Conservation (phyloP, 2,113 vertebrate genomes). For the Tapirus terrestris region DNA sequence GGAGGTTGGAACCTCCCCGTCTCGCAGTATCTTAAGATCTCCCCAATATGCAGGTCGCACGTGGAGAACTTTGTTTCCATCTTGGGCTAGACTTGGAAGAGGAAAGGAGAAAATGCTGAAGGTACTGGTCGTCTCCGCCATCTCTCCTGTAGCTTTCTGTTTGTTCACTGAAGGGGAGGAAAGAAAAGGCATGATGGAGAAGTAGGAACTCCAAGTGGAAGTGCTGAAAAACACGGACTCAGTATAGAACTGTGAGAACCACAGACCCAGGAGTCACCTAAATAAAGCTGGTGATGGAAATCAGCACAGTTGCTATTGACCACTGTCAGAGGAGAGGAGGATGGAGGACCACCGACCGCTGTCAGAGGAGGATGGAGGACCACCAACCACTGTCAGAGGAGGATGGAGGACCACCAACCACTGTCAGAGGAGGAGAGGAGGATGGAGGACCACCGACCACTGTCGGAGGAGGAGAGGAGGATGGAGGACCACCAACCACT, state of each 20-base stretch:
- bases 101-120: not conserved
- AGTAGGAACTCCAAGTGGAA: not conserved
- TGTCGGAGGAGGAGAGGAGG: no score
- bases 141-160: not conserved
- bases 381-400: no score
- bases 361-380: no score
- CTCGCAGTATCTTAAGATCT: not conserved
- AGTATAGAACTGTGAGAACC: fast-evolving
- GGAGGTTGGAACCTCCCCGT: not conserved
- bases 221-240: not conserved
- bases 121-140: not conserved
- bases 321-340: not conserved
- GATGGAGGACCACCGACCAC: no score
- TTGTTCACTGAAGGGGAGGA: not conserved
- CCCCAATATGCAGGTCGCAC: no score
- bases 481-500: no score
- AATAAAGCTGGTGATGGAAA: no score
- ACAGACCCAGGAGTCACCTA: not conserved
- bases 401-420: no score
- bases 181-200: not conserved
- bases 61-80: not conserved
- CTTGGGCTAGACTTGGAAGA: not conserved
- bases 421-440: no score
- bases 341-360: no score
- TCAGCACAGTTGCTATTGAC: not conserved